A percentile compares a stretch with the other conserved stretches of the same genome.
Evolutionary conservation across 1,140 invertebrate species (phyloP).

Genomic region (Magallana ariakensis): DNA sequence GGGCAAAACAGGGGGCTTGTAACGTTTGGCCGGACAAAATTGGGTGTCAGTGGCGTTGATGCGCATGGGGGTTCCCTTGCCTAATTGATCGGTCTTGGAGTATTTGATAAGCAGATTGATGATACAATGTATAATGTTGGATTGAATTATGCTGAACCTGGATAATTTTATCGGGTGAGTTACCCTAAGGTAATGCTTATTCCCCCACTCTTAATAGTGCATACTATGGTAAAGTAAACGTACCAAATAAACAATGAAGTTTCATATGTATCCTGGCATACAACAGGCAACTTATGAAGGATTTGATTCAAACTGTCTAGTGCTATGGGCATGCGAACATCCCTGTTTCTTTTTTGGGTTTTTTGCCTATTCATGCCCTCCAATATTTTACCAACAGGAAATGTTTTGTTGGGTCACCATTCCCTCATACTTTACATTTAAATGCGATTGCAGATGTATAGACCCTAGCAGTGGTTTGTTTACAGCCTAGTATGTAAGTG

Average conservation of each 20-base stretch:
- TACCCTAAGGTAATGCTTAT: not conserved
- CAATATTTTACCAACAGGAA: slow-evolving; percentile 44
- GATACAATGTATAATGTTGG: too few species aligned
- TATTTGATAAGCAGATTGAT: too few species aligned
- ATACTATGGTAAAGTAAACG: slow-evolving; percentile 30
- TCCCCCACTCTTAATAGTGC: slow-evolving; percentile 34
- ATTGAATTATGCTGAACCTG: not conserved
- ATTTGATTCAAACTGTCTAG: slow-evolving; percentile 3
- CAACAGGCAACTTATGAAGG: not conserved
- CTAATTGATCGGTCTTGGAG: too few species aligned
- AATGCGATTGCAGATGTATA: too few species aligned
- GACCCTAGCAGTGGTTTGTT: not conserved
- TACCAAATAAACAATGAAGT: slow-evolving; percentile 18
- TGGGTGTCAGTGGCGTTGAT: too few species aligned
- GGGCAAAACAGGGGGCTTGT: slow-evolving; percentile 39
- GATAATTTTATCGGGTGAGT: not conserved
- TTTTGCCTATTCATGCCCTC: slow-evolving; percentile 18
- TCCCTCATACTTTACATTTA: slow-evolving; percentile 5
- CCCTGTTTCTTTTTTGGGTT: not conserved
- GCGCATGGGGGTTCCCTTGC: too few species aligned
- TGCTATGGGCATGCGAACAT: slow-evolving; percentile 38
- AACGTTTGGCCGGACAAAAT: slow-evolving; percentile 14
- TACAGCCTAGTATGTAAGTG: slow-evolving; percentile 4
- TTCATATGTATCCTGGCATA: slow-evolving; percentile 30
- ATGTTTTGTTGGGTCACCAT: too few species aligned